Base-by-base conservation (phyloP, 2,888 invertebrate genomes). In the Iphiclides podalirius region DNA sequence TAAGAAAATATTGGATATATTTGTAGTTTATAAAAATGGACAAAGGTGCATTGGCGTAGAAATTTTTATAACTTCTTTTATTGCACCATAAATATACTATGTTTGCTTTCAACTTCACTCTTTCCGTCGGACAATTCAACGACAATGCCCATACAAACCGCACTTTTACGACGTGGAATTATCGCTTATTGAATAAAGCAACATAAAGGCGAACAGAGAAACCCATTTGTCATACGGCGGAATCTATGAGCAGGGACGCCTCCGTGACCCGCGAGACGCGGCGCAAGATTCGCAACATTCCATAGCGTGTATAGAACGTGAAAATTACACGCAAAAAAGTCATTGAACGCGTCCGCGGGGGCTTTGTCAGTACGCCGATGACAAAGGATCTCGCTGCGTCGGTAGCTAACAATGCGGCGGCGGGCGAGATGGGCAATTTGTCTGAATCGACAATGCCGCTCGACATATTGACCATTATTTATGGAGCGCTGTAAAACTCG, bases 391-490 rank as follows among this genome's bases (percentile, higher is more conserved):
- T 62, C 70, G 69, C 64, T 68, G 72, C 69, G 67, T 72, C 76
- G 69, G 79, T 72, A 75, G 79, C 72, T 66, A 72, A 86, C 87
- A 85, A 86, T 79, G 75, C 72, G 73, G 78, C 80, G 77, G 83
- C 78, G 68, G 75, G 78, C 78, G 77, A 78, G 78, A 75, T 69
- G 67, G 69, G 81, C 79, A 87, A 88, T 88, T 88, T 88, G 88
- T 88, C 88, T 87, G 75, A 65, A 73, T 85, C 85, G 84, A 88
- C 88, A 87, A 88, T 81, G 63, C 79, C 64, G 72, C 69, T 64
- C 82, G 87, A 83, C 84, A 80, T 84, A 87, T 86, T 86, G 87
- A 80, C 84, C 86, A 87, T 86, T 87, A 88, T 88, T 87, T 88
- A 88, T 87, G 81, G 75, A 73, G 72, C 73, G 75, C 68, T 72